Evolutionary conservation across 2,888 invertebrate genomes (phyloP).

Genomic region (Melikaiella ostensackeni): DNA sequence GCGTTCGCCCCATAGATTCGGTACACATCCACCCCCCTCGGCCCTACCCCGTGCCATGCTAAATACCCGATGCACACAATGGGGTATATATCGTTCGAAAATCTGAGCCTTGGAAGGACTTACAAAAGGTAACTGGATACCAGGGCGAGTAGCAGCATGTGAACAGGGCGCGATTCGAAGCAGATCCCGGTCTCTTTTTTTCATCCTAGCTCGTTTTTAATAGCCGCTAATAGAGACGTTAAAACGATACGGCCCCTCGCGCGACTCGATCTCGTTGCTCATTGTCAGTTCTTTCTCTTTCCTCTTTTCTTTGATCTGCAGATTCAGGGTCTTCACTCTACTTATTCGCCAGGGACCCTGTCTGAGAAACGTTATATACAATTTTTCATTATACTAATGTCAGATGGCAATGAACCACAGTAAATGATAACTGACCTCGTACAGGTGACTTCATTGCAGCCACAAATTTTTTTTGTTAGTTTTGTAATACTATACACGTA

Average conservation of each 20-base stretch:
- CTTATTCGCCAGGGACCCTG: background rate
- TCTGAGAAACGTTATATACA: background rate
- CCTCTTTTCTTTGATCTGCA: background rate
- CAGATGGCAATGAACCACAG: background rate
- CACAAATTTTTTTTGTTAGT: too few species aligned
- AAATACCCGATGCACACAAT: conserved; percentile 72
- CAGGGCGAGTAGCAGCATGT: conserved; percentile 63
- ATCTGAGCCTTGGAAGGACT: conserved; percentile 71
- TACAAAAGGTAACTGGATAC: conserved; percentile 77
- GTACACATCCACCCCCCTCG: conserved; percentile 46
- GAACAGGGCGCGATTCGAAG: conserved; percentile 71
- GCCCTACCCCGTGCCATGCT: conserved; percentile 70
- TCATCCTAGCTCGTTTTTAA: conserved; percentile 72
- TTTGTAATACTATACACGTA: too few species aligned
- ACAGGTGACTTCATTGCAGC: background rate
- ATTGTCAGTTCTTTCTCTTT: conserved; percentile 63
- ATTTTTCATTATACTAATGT: background rate
- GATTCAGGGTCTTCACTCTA: conserved; percentile 15
- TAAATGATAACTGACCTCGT: background rate
- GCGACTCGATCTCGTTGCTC: conserved; percentile 69
- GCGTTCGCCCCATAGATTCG: conserved; percentile 51
- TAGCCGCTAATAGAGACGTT: conserved; percentile 77
- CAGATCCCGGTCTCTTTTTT: conserved; percentile 58
- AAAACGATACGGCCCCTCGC: conserved; percentile 74
- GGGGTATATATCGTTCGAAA: conserved; percentile 70